Conservation (phyloP, 1,140 invertebrate species). For the Ylistrum balloti region DNA sequence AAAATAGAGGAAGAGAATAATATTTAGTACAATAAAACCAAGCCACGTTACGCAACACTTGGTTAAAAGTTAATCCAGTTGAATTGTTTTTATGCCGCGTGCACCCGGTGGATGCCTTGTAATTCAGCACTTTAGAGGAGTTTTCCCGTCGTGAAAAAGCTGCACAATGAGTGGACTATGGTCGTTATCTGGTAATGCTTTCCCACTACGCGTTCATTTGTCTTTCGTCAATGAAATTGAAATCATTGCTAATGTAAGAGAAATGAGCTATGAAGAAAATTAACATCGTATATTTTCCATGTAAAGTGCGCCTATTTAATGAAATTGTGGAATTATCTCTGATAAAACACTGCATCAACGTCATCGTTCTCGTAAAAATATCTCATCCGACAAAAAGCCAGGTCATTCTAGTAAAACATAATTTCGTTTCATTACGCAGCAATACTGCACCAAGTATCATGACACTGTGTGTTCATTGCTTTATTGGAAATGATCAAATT, state of each 20-base stretch:
- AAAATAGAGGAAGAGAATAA: neutral
- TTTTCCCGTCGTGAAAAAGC: neutral
- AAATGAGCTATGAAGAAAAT: slow-evolving; percentile 21
- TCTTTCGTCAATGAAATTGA: neutral
- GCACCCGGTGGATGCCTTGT: neutral
- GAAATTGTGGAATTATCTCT: neutral
- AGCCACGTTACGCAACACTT: neutral
- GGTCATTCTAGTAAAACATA: neutral
- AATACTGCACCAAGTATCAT: neutral
- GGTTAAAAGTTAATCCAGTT: neutral
- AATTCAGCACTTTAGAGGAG: neutral
- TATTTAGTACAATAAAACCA: slow-evolving; percentile 8
- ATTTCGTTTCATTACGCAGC: neutral
- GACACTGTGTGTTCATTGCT: neutral
- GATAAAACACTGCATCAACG: neutral
- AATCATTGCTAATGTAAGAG: slow-evolving; percentile 15
- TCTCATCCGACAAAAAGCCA: neutral
- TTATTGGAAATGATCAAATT: slow-evolving; percentile 6
- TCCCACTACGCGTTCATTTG: slow-evolving; percentile 2
- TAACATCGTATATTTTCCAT: slow-evolving; percentile 2
- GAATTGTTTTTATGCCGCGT: neutral
- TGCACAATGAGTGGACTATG: neutral
- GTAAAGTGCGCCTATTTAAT: neutral
- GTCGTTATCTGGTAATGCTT: neutral
- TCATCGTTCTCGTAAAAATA: neutral